Evolutionary conservation across 2,113 vertebrate species (phyloP).

Genomic region (Cacatua alba): DNA sequence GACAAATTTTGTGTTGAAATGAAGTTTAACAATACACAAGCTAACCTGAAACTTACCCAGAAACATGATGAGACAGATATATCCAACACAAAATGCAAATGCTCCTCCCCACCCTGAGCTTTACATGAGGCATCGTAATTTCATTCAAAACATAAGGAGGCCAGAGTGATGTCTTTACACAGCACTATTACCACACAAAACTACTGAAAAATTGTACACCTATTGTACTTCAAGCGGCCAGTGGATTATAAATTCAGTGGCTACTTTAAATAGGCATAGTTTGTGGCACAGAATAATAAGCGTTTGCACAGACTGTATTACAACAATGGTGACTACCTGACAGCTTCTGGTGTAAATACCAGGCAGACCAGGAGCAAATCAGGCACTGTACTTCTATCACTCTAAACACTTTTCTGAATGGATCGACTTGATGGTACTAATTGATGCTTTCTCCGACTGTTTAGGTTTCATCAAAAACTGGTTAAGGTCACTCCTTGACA

Average conservation of each 20-base stretch:
- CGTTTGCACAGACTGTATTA: neutral
- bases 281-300: neutral
- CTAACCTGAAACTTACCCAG: neutral
- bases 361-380: neutral
- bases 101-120: fast-evolving
- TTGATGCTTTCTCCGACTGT: neutral
- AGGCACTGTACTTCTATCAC: neutral
- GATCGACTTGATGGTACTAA: neutral
- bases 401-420: neutral
- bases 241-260: neutral
- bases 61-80: neutral
- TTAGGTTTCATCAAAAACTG: neutral
- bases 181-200: neutral
- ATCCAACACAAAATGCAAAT: neutral
- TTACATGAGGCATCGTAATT: neutral
- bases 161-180: neutral
- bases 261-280: fast-evolving
- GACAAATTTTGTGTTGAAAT: neutral
- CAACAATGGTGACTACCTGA: neutral
- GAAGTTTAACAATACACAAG: neutral
- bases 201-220: neutral
- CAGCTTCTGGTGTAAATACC: neutral
- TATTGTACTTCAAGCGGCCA: neutral
- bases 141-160: neutral
- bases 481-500: neutral